Evolutionary conservation across 92 coral and sea anemone species (phyloP), one percentile per base, ranked within the genome.

Genomic region (Phymanthus crucifer): DNA sequence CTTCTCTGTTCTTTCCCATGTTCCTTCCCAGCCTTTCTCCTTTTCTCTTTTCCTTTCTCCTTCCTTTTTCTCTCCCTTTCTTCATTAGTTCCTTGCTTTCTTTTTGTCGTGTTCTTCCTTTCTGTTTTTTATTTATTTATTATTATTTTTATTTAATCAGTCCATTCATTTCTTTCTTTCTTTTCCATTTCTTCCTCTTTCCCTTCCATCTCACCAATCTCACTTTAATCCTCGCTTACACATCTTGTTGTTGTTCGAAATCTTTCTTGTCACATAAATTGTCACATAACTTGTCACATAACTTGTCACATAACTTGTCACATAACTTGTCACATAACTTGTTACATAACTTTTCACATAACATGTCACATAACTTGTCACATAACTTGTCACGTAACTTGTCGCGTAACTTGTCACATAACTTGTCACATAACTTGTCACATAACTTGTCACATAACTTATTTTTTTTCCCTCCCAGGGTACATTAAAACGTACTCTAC

Each of bases 401-500:
- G n/a, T n/a, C n/a, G n/a, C n/a, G n/a, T n/a, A n/a, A n/a, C n/a
- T n/a, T n/a, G n/a, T n/a, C n/a, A n/a, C n/a, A n/a, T n/a, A n/a
- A n/a, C n/a, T n/a, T n/a, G n/a, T n/a, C n/a, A n/a, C n/a, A n/a
- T n/a, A n/a, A n/a, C n/a, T n/a, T n/a, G n/a, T n/a, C n/a, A n/a
- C n/a, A n/a, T n/a, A n/a, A n/a, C n/a, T n/a, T n/a, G 40, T 70
- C 9, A 2, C n/a, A 1, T 1, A 58, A 32, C 12, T 40, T 66
- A 12, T 68, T 29, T 27, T 65, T 10, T 35, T 33, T 14, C 52
- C 17, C 61, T 66, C 18, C 21, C 83, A 90, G 91, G 86, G 83
- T 40, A 86, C 91, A n/a, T 78, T 89, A 29, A 89, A 85, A 23
- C 85, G 88, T 16, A 89, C 83, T 32, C 40, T 46, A 73, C 88